Evolutionary conservation across 2,888 invertebrate species (phyloP), one percentile per base, ranked within the genome.

Genomic region (Oscheius onirici): DNA sequence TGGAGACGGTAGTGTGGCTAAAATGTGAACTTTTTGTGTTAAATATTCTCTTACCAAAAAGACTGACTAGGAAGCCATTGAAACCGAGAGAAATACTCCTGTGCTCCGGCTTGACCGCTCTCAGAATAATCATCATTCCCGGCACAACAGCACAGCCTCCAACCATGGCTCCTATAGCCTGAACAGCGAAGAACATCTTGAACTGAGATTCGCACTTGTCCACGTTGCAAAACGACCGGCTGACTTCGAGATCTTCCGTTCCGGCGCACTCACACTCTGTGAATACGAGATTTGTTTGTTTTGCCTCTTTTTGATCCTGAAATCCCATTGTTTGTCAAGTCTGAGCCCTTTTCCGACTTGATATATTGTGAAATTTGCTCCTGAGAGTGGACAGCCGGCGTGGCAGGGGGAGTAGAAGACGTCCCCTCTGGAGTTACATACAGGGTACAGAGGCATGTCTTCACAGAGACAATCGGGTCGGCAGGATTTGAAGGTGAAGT

Each of bases 381-480:
- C 79, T 13, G 75, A 73, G 46, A 78, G 68, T 17, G 73, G 77
- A 60, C 86, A 86, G n/a, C 86, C 86, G 10, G 84, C 80, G 66
- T 86, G 85, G 75, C 89, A 89, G 0, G 89, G 88, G 0, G 88
- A 88, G 71, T 88, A 89, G 73, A 84, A 88, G 3, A 86, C 83
- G 5, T 78, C 74, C 24, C 86, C 84, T 58, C 73, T 77, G 55
- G 34, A 40, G 63, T 83, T 83, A 77, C 89, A 89, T 3, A 89
- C 85, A 0, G 89, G 88, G 76, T 88, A 88, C 57, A 87, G 79
- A 1, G 85, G 86, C 40, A 81, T 76, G 0, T 81, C 79, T 1
- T 86, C 84, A 71, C 88, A 89, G 28, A 78, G 74, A 77, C 89
- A 89, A 46, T 82, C 84, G 6, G 60, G 52, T 70, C 87, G 84